Evolutionary conservation across 2,113 vertebrate genomes (phyloP), one percentile per base, ranked within the genome.

Genomic region (Halcyon malimbica): DNA sequence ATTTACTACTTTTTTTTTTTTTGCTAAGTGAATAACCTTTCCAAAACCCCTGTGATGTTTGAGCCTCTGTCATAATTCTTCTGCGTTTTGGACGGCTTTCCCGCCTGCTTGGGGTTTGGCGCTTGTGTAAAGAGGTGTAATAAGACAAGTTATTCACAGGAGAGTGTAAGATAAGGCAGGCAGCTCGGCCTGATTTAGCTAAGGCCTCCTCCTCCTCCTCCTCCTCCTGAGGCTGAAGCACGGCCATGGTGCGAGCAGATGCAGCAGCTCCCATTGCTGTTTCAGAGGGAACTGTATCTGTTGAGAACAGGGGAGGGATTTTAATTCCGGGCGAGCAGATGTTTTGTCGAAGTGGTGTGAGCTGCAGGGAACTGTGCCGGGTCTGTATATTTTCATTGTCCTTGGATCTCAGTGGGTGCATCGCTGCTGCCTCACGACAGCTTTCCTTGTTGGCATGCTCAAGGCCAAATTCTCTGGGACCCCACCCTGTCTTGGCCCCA

Each of bases 101-200:
- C 71, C 88, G 86, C 74, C 91, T 96, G 86, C 46, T 70, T 89
- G 89, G 74, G 80, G 19, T 91, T 93, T 82, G 89, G 80, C 5
- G 5, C 31, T 62, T 50, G 44, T 51, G 65, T 89, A 59, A 93
- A 92, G 87, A 96, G 86, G 91, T 89, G 95, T 46, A 73, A 79
- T 35, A 46, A 65, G 89, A 82, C 93, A 93, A 94, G 91, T 83
- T 89, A 85, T 14, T 87, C 89, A 65, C 81, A 65, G 74, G 77
- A 87, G 94, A 96, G 31, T 16, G 25, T 62, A 54, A 91, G 90
- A 92, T 57, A 93, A 93, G 93, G 90, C 92, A 95, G 86, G 87
- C 89, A 96, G 87, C 92, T 84, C 87, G 35, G 90, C 6, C 83
- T 82, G 48, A 62, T 76, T 79, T 42, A 82, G 77, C 29, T 4